Percentiles rank a stretch among this genome's conserved stretches.
Evolutionary conservation across 2,113 vertebrate genomes (phyloP).

Genomic region (Aplodontia rufa): DNA sequence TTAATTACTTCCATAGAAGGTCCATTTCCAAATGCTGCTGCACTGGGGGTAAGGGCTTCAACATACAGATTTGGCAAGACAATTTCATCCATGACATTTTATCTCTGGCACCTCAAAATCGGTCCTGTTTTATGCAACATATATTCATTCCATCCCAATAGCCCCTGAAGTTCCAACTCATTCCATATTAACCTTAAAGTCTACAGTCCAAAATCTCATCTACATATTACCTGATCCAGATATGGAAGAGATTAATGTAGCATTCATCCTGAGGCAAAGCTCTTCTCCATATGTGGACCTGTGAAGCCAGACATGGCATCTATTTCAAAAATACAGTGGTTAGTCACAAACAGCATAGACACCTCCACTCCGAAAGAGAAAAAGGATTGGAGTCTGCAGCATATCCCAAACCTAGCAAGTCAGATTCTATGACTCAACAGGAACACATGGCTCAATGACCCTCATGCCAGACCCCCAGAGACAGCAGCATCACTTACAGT

Average conservation of each 20-base stretch:
- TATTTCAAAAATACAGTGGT: background rate
- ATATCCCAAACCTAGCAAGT: background rate
- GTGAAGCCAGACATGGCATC: background rate
- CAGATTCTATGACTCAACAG: background rate
- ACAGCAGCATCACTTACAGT: background rate
- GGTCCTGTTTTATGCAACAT: background rate
- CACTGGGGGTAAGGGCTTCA: background rate
- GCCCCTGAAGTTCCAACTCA: background rate
- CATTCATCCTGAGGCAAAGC: background rate
- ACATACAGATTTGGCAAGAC: background rate
- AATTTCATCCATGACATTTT: background rate
- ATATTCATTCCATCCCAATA: background rate
- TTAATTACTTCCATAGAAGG: background rate
- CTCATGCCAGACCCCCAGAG: background rate
- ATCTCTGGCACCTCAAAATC: background rate
- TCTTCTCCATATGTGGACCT: background rate
- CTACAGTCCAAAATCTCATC: background rate
- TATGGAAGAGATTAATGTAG: background rate
- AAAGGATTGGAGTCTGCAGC: background rate
- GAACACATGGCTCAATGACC: accelerated
- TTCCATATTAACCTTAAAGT: background rate
- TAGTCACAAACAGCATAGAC: background rate
- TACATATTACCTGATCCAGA: background rate
- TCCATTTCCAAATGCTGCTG: background rate
- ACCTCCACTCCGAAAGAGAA: background rate